Evolutionary conservation across 1,140 invertebrate species (phyloP).

Genomic region (Elymnias hypermnestra): DNA sequence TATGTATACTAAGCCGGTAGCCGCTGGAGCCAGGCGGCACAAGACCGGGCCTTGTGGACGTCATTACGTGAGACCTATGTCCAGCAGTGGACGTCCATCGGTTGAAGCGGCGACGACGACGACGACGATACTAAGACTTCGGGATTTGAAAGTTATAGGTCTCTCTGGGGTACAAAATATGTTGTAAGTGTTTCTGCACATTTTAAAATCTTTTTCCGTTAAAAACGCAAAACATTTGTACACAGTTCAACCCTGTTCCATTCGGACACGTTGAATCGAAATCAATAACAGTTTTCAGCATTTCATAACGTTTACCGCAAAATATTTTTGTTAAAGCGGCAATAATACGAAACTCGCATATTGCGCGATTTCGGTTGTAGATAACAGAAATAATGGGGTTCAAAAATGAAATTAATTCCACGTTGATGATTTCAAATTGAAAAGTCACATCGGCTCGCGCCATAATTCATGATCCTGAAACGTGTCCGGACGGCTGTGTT

Average conservation of each 20-base stretch:
- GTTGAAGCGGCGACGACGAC: no score
- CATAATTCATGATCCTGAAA: conserved; percentile 74
- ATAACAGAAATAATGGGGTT: conserved; percentile 76
- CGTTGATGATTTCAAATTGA: conserved; percentile 77
- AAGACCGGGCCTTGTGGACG: no score
- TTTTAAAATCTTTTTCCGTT: no score
- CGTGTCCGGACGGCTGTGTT: conserved; percentile 71
- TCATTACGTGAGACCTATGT: no score
- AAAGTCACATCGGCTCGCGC: conserved; percentile 74
- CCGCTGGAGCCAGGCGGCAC: no score
- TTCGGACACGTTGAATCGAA: conserved; percentile 9
- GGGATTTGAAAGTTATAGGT: no score
- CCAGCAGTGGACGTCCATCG: no score
- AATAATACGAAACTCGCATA: conserved; percentile 70
- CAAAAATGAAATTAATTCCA: conserved; percentile 77
- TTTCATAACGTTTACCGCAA: conserved; percentile 26
- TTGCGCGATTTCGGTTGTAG: conserved; percentile 65
- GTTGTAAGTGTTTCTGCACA: no score
- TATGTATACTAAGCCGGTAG: no score
- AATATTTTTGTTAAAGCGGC: conserved; percentile 63
- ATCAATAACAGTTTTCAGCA: conserved; percentile 22
- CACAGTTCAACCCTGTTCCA: not conserved
- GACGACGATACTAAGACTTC: no score
- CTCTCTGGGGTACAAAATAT: no score
- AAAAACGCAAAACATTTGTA: no score